phyloP scores from a whole-genome alignment of 2,113 vertebrate genomes.

The Alosa alosa region DNA sequence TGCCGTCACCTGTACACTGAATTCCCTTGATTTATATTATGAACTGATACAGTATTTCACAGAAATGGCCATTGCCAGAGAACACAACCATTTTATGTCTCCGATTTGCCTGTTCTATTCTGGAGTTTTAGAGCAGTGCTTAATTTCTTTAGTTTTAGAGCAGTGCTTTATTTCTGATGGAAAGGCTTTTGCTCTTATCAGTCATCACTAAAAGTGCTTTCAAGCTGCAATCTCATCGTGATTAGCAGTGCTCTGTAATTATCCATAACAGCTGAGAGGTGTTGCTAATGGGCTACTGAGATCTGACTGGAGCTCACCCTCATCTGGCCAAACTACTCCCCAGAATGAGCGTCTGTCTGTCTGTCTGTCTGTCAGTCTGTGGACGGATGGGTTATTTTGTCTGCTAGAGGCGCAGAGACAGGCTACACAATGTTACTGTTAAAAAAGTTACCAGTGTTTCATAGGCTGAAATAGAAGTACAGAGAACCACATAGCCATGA shows the following conservation, averaged over 20 bases:
- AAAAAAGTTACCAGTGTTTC: neutral
- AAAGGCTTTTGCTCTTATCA: neutral
- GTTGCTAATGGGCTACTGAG: neutral
- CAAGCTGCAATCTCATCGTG: neutral
- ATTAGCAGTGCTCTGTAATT: neutral
- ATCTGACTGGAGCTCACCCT: neutral
- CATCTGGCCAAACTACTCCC: neutral
- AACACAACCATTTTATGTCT: neutral
- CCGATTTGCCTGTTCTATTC: neutral
- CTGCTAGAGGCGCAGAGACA: neutral
- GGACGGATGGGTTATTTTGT: neutral
- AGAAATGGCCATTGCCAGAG: neutral
- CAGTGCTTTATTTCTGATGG: neutral
- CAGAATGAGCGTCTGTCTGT: neutral
- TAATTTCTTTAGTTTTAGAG: neutral
- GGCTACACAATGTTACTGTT: neutral
- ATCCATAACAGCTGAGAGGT: neutral
- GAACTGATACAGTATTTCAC: neutral
- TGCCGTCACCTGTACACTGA: neutral
- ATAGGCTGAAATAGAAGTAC: neutral
- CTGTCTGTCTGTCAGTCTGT: neutral
- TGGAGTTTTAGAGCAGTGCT: neutral
- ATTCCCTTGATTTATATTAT: neutral
- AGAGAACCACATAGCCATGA: too few species aligned
- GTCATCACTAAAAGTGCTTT: constrained; percentile 1